Evolutionary conservation across 2,797 vertebrate genomes (phyloP), one percentile per base, ranked within the genome.

Genomic region (Vespertilio murinus): DNA sequence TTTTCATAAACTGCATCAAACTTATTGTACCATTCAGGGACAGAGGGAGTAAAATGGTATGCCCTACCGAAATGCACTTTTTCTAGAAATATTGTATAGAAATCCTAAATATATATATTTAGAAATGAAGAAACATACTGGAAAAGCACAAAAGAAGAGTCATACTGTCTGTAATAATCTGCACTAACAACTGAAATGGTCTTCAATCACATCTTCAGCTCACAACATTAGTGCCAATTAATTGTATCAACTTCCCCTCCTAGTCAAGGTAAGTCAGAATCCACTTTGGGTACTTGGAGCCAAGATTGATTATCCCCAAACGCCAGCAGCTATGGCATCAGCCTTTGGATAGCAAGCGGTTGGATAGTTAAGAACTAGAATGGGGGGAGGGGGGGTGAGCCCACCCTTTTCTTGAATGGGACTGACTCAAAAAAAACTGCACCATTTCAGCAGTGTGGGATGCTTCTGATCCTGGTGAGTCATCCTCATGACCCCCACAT

Each of bases 261-360:
- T 85, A 65, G 42, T 94, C 65, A 89, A 70, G 52, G 13, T 20
- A 81, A 70, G 77, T 49, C 71, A 95, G 84, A 88, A 71, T 0
- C 0, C 16, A 69, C 71, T 90, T 40, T 0, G 1, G 56, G 12
- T 6, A 6, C 75, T 93, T 95, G 75, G 47, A 93, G 94, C 59
- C 90, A 93, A 83, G 64, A 74, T 64, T 96, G 96, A 96, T 97
- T 97, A 94, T 67, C 86, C 94, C 73, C 82, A 49, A 30, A 0
- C 1, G 25, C 75, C 6, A 0, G 61, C 11, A 75, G 33, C n/a
- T n/a, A 52, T 8, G 25, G 0, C 56, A 92, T n/a, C 87, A 95
- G 79, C 84, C 61, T 95, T 47, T 23, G 54, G 18, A 49, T 94
- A 56, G 74, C 96, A 96, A 97, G 18, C 77, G 70, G 94, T 69